These are phyloP conservation scores for Orthonyx spaldingii DNA, from an alignment of 2,113 vertebrate genomes.

Conservation along the genomic window DNA sequence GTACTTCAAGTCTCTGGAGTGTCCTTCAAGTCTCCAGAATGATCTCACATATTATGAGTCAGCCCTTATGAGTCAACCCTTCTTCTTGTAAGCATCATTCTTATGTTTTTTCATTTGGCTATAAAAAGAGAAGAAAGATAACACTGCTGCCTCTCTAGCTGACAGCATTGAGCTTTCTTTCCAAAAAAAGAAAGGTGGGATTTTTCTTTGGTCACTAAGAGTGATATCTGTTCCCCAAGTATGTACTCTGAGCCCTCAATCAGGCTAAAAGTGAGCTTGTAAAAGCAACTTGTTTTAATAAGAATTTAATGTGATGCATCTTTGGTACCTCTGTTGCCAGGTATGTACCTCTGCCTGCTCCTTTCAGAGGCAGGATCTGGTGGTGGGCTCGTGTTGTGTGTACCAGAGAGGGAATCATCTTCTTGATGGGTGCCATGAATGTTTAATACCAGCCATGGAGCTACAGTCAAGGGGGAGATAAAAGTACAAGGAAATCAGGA, in stretches of 20 bases:
- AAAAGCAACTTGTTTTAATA: background rate
- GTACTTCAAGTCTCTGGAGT: background rate
- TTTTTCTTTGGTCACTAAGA: background rate
- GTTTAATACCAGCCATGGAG: background rate
- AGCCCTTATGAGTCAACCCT: slow-evolving; percentile 9
- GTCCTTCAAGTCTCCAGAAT: background rate
- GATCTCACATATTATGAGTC: background rate
- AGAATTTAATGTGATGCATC: background rate
- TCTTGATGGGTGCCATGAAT: background rate
- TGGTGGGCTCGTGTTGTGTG: background rate
- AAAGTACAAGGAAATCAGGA: background rate
- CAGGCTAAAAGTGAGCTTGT: background rate
- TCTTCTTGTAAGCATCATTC: slow-evolving; percentile 6
- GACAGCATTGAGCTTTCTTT: background rate
- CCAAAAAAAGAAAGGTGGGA: background rate
- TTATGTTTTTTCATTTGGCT: background rate
- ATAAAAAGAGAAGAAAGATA: slow-evolving; percentile 4
- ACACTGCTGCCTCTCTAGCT: background rate
- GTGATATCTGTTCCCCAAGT: background rate
- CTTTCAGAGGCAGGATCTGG: background rate
- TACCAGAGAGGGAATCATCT: background rate
- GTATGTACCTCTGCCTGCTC: background rate
- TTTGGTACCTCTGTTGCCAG: background rate
- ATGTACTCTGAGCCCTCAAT: background rate
- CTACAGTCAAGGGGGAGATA: background rate